Conservation (phyloP, 2,113 vertebrate species). For the Neomonachus schauinslandi region DNA sequence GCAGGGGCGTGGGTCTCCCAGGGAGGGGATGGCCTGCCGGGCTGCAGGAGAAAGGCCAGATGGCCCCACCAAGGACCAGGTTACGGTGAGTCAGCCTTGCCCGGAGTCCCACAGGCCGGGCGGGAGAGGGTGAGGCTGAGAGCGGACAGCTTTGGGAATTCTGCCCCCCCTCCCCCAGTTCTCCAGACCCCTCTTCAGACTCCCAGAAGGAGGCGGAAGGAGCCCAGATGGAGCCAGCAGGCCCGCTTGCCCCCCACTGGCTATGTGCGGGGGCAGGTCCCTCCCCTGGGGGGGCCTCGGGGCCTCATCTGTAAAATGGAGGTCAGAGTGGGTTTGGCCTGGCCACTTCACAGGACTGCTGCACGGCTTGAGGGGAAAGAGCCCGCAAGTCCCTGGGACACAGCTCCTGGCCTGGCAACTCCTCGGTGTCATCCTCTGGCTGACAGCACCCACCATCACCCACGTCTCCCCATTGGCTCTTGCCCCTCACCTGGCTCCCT, state of each 20-base stretch:
- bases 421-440: background rate
- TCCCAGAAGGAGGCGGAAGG: background rate
- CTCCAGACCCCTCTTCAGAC: background rate
- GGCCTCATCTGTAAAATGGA: background rate
- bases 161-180: background rate
- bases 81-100: fast-evolving
- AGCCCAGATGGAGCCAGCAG: background rate
- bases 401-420: fast-evolving
- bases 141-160: background rate
- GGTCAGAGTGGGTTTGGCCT: no score
- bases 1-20: background rate
- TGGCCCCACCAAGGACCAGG: background rate
- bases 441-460: fast-evolving
- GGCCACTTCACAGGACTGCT: background rate
- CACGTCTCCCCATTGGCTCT: background rate
- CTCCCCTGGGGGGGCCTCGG: background rate
- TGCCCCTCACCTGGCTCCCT: background rate
- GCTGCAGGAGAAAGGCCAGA: no score
- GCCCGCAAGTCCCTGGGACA: background rate
- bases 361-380: background rate
- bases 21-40: background rate
- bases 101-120: fast-evolving
- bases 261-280: background rate
- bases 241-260: no score
- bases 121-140: background rate